Evolutionary conservation across 1,140 invertebrate species (phyloP), one percentile per base, ranked within the genome.

Genomic region (Drosophila kurseongensis): DNA sequence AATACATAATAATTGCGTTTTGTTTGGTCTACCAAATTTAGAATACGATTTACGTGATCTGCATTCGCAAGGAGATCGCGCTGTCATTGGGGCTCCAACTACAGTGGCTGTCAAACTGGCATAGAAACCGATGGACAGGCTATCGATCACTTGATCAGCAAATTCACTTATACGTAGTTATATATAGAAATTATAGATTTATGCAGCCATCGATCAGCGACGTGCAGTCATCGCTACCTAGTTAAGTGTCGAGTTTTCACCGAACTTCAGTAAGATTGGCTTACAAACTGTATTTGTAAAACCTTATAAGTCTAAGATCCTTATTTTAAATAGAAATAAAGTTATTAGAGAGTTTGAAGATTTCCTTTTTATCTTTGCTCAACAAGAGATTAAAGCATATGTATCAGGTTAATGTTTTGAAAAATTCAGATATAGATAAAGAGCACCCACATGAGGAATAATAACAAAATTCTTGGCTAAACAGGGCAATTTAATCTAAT

Each of bases 1-100:
- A 82, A 86, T 78, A 71, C 61, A 75, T 81, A 86, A 86, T 85
- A 86, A 86, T 81, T 71, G 78, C 54, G 82, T 86, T 78, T 86
- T 81, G 74, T 85, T 85, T 72, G 60, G 54, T 38, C 50, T 75
- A 58, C 83, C 82, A 86, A 86, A 79, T 86, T 88, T 88, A 88
- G 83, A 76, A 61, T 62, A 47, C 75, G 48, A 52, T 48, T 35
- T 57, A 88, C 83, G 82, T 79, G 82, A 14, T 67, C 13, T 52
- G 82, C 75, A 82, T 88, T 65, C 9, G 44, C 29, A n/a, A 75
- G 13, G 2, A 16, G 35, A 56, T 58, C 52, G 18, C 18, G 13
- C 59, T 65, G 80, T 75, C 79, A 73, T 59, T 47, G 69, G 13
- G 29, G 36, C 55, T 73, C 61, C 41, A 36, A 58, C 42, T 69